phyloP scores from a whole-genome alignment of 2,797 vertebrate genomes.

The Trichosurus vulpecula region DNA sequence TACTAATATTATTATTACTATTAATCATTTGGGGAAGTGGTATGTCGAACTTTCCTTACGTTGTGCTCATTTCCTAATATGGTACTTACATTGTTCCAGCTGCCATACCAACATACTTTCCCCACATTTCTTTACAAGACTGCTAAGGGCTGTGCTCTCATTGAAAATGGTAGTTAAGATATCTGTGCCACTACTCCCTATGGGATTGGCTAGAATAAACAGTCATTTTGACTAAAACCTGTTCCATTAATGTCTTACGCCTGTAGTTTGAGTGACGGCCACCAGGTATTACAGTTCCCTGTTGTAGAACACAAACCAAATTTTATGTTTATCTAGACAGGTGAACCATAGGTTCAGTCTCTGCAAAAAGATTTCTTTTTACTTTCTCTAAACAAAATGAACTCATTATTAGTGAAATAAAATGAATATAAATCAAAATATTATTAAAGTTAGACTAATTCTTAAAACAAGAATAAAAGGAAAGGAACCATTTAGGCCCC shows the following conservation, averaged over 20 bases:
- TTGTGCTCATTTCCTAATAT: not conserved
- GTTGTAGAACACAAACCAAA: constrained; percentile 45
- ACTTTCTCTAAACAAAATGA: not conserved
- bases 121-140: not conserved
- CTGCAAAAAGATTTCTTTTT: constrained; percentile 26
- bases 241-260: constrained; percentile 55
- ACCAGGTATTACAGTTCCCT: constrained; percentile 25
- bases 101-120: not conserved
- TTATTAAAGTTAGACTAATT: constrained; percentile 37
- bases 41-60: not conserved
- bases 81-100: not conserved
- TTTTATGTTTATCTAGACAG: not conserved
- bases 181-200: not conserved
- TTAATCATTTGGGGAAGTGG: not conserved
- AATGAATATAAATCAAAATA: constrained; percentile 50
- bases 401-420: constrained; percentile 40
- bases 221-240: not conserved
- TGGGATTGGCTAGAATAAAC: not conserved
- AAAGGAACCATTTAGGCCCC: not conserved
- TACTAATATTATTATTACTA: not conserved
- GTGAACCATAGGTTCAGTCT: not conserved
- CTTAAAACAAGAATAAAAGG: constrained; percentile 47
- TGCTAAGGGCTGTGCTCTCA: not conserved
- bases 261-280: constrained; percentile 48
- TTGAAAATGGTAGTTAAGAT: not conserved